Conservation (phyloP, 2,888 invertebrate species). For the Corythucha ciliata region DNA sequence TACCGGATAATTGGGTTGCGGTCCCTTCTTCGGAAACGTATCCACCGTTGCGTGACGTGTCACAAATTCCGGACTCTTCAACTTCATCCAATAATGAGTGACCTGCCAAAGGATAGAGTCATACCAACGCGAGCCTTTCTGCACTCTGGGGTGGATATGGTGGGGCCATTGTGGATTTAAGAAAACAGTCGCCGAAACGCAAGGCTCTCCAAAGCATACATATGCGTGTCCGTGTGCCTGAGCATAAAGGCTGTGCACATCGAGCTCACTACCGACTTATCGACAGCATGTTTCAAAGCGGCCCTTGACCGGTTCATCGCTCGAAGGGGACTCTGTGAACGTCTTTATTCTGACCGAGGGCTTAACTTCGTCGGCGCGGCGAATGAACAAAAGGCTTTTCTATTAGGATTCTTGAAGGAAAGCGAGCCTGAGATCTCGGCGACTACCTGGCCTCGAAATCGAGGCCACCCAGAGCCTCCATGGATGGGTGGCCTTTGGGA, state of each 20-base stretch:
- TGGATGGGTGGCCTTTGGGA: slow-evolving; percentile 1
- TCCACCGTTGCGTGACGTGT: not conserved
- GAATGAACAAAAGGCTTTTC: not conserved
- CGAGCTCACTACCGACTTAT: not conserved
- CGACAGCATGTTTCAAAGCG: not conserved
- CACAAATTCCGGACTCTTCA: not conserved
- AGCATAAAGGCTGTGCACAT: not conserved
- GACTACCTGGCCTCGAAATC: not conserved
- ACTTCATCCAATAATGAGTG: not conserved
- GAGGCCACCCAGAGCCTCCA: not conserved
- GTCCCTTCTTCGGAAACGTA: not conserved
- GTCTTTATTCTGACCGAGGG: not conserved
- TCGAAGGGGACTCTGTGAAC: not conserved
- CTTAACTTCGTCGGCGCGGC: not conserved
- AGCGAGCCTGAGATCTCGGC: not conserved
- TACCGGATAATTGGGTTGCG: slow-evolving; percentile 16
- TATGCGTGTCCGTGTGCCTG: not conserved
- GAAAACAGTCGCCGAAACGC: not conserved
- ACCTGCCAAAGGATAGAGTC: not conserved
- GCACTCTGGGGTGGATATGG: not conserved
- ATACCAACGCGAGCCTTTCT: not conserved
- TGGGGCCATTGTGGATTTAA: not conserved
- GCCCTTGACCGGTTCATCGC: not conserved
- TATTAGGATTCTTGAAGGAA: not conserved
- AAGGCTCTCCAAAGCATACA: not conserved